These are phyloP conservation scores for Drosophila picticornis DNA, from an alignment of 2,888 invertebrate species.

Conservation along the genomic window DNA sequence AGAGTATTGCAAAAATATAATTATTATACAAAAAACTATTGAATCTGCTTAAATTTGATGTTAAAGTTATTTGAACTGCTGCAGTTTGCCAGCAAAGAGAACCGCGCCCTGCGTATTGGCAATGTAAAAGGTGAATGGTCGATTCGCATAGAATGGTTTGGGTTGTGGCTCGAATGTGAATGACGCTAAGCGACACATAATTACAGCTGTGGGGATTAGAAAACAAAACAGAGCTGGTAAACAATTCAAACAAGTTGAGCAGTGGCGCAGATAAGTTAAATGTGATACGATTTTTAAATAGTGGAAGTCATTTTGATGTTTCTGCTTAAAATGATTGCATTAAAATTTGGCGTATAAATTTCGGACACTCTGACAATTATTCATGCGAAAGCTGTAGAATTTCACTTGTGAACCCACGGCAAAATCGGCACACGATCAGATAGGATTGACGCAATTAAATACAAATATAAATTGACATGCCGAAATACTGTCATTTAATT, in stretches of 20 bases:
- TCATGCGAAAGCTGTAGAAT: not conserved
- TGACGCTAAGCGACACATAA: constrained; percentile 6
- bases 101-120: constrained; percentile 21
- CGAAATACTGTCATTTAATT: constrained; percentile 37
- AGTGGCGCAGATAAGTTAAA: not conserved
- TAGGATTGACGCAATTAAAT: not conserved
- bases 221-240: not conserved
- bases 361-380: not conserved
- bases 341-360: not conserved
- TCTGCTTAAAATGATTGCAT: not conserved
- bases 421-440: constrained; percentile 4
- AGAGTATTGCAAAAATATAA: not conserved
- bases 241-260: not conserved
- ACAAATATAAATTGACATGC: not conserved
- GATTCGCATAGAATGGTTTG: constrained; percentile 47
- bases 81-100: constrained; percentile 48
- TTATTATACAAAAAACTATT: not conserved
- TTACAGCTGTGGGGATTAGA: constrained; percentile 20
- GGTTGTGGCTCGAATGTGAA: constrained; percentile 27
- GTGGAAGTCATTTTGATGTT: not conserved
- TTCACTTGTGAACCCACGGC: not conserved
- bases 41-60: not conserved
- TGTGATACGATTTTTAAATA: not conserved
- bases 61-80: not conserved
- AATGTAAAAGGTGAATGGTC: constrained; percentile 51